Evolutionary conservation across 2,888 invertebrate genomes (phyloP).

Genomic region (Dasypolia templi): DNA sequence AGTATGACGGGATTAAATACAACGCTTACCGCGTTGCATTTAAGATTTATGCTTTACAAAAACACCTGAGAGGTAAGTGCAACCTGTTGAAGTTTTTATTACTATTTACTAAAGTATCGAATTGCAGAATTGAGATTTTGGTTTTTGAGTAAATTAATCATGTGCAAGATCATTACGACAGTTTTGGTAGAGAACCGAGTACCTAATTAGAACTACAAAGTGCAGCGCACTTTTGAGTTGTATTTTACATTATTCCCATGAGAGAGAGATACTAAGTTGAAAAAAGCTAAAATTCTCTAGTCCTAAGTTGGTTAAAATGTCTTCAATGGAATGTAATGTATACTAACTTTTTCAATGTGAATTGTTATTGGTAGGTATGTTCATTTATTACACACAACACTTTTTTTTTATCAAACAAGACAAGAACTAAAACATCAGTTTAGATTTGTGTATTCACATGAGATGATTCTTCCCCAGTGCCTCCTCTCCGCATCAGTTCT

Average conservation of each 20-base stretch:
- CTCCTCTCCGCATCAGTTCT: slow-evolving; percentile 90
- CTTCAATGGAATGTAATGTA: neutral
- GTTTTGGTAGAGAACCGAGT: neutral
- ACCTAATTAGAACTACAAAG: no score
- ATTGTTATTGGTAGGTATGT: neutral
- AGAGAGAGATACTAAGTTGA: neutral
- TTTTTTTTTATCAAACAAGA: no score
- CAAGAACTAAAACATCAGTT: neutral
- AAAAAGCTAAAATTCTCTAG: neutral
- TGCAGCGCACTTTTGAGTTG: neutral
- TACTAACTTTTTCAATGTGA: neutral
- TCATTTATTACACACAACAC: neutral
- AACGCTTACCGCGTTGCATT: slow-evolving; percentile 94
- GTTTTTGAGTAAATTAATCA: neutral
- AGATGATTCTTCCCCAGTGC: slow-evolving; percentile 76
- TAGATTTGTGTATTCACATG: no score
- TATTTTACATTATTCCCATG: neutral
- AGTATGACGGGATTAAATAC: slow-evolving; percentile 93
- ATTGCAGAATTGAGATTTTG: slow-evolving; percentile 28
- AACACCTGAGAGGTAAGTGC: slow-evolving; percentile 91
- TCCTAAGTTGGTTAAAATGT: neutral
- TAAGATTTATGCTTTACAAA: slow-evolving; percentile 89
- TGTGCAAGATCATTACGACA: neutral
- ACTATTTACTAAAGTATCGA: slow-evolving; percentile 30
- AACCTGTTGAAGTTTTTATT: slow-evolving; percentile 41